A percentile compares a stretch with the other conserved stretches of the same genome.
These are phyloP conservation scores for Hymenochirus boettgeri DNA, from an alignment of 2,113 vertebrate species.

Conservation along the genomic window DNA sequence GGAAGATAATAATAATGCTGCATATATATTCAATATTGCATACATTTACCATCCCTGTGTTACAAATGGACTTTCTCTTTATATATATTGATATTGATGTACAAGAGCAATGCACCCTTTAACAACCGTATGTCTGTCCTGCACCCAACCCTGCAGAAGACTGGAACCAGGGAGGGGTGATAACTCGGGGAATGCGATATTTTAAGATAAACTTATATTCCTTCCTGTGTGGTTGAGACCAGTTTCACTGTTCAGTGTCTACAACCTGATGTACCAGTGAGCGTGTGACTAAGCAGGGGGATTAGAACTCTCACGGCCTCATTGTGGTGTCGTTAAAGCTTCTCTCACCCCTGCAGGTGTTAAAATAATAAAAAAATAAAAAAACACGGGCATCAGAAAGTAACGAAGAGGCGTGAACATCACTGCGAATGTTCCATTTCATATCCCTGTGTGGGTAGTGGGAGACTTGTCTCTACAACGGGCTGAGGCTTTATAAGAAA, in stretches of 20 bases:
- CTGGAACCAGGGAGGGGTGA: no score
- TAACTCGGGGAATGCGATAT: no score
- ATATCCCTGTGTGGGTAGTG: neutral
- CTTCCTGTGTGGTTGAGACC: neutral
- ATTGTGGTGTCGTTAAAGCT: no score
- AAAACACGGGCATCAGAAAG: neutral
- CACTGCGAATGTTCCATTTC: slow-evolving; percentile 9
- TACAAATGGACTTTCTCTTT: no score
- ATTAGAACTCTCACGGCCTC: neutral
- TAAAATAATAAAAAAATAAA: no score
- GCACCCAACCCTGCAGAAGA: no score
- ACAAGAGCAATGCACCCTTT: no score
- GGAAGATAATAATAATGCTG: no score
- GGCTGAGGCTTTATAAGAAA: slow-evolving; percentile 25
- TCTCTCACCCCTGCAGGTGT: neutral
- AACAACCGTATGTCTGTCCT: no score
- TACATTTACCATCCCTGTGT: no score
- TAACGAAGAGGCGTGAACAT: neutral
- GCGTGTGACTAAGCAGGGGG: neutral
- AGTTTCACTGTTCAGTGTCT: neutral
- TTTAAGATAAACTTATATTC: neutral
- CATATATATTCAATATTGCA: no score
- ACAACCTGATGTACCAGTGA: neutral
- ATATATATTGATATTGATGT: no score
- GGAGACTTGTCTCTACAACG: slow-evolving; percentile 1